Evolutionary conservation across 64 coral and sea anemone species (phyloP), one percentile per base, ranked within the genome.

Genomic region (Actinia tenebrosa): DNA sequence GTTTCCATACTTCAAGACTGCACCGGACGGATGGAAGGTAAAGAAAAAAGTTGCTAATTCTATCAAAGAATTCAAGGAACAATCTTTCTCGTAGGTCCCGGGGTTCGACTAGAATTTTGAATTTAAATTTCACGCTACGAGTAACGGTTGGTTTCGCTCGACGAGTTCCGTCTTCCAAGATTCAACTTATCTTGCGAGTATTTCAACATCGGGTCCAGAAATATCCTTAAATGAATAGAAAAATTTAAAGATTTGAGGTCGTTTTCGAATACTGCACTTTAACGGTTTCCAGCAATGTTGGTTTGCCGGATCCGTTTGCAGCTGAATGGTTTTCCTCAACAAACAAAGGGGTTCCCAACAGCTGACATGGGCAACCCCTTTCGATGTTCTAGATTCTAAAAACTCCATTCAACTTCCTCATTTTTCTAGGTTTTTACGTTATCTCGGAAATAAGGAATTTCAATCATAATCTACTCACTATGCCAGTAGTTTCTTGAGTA

Each of bases 1-100:
- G 83, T 99, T 99, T 91, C 97, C 97, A 5, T 99, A 99, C 89
- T 99, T 99, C 83, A 95, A 95, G 89, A 99, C 97, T 50, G 97
- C 97, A 45, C 97, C 97, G 45, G 97, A 99, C 64, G 97, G 97
- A 78, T 99, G 97, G 97, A 99, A 99, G 97, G 97, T 99, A 83
- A 10, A 42, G 69, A 43, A 75, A 8, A 75, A 75, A 75, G 69
- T 86, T 91, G 80, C 72, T 86, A 91, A 79, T 86, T 91, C 86
- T 86, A 23, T 81, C 80, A 81, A 82, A 86, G 66, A 91, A 91
- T 79, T 91, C 84, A 55, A 87, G 84, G 58, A 91, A 91, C 61
- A 86, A 60, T 91, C 63, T 66, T 25, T 20, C 86, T 95, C 90
- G 84, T 85, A 90, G 87, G 94, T 86, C 87, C 78, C 81, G 89